Percentiles rank a stretch among this genome's conserved stretches.
phyloP scores from a whole-genome alignment of 2,888 invertebrate genomes.

The Leptinotarsa tumamoca region DNA sequence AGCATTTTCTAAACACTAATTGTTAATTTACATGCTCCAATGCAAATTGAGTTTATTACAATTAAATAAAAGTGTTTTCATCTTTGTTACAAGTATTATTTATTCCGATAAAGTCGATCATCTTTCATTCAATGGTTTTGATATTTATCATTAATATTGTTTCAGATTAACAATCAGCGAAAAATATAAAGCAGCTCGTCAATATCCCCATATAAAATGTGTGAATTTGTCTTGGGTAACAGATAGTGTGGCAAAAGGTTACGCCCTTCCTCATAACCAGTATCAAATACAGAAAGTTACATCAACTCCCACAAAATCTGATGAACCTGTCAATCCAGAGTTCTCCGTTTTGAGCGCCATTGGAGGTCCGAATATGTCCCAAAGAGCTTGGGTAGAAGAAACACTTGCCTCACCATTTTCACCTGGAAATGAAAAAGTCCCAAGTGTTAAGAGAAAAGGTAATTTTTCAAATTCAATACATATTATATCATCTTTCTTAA shows the following conservation, averaged over 20 bases:
- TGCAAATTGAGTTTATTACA: no score
- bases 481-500: no score
- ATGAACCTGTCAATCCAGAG: constrained; percentile 63
- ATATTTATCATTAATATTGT: constrained; percentile 1
- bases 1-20: no score
- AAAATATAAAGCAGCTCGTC: constrained; percentile 76
- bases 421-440: constrained; percentile 14
- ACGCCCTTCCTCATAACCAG: constrained; percentile 74
- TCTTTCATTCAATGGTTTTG: background rate
- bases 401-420: constrained; percentile 34
- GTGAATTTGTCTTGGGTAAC: constrained; percentile 83
- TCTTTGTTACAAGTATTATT: no score
- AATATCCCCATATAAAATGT: constrained; percentile 70
- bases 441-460: constrained; percentile 43
- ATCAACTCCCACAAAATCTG: constrained; percentile 78
- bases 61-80: no score
- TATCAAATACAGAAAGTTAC: constrained; percentile 66
- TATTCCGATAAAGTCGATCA: no score
- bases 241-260: constrained; percentile 80
- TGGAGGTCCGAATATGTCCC: constrained; percentile 36
- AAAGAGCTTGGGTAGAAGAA: constrained; percentile 43
- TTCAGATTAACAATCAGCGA: constrained; percentile 73
- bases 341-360: constrained; percentile 69
- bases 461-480: background rate
- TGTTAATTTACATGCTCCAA: no score